Conservation (phyloP, 2,113 vertebrate genomes). For the Thryonomys swinderianus region DNA sequence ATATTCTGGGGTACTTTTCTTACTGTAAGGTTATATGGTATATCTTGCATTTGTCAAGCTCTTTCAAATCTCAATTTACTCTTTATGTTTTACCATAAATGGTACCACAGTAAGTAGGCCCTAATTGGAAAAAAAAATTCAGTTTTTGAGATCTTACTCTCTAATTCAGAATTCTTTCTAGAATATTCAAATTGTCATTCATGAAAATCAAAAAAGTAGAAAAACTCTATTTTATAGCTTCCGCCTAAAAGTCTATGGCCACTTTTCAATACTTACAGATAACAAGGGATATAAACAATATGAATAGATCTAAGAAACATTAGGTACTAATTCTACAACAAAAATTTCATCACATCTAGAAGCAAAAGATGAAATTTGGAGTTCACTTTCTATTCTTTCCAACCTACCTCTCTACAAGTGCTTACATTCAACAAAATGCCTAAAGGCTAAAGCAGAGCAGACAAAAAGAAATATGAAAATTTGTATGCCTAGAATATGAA, state of each 20-base stretch:
- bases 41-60: neutral
- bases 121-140: neutral
- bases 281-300: neutral
- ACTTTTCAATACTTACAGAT: neutral
- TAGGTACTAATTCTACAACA: neutral
- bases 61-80: constrained; percentile 4
- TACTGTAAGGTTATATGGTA: neutral
- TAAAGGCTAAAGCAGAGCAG: neutral
- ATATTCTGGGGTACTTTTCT: neutral
- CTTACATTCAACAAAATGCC: neutral
- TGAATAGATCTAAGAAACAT: constrained; percentile 26
- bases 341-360: constrained; percentile 2
- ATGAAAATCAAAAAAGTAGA: neutral
- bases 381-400: constrained; percentile 14
- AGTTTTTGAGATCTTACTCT: constrained; percentile 38
- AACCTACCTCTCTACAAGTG: neutral
- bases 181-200: neutral
- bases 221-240: constrained; percentile 37
- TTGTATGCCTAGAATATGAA: neutral
- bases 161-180: constrained; percentile 10
- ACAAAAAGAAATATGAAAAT: constrained; percentile 29
- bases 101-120: neutral
- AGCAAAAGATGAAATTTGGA: constrained; percentile 12
- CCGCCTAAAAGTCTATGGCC: neutral
- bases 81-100: neutral